Evolutionary conservation across 2,113 vertebrate genomes (phyloP).

Genomic region (Hemicordylus capensis): DNA sequence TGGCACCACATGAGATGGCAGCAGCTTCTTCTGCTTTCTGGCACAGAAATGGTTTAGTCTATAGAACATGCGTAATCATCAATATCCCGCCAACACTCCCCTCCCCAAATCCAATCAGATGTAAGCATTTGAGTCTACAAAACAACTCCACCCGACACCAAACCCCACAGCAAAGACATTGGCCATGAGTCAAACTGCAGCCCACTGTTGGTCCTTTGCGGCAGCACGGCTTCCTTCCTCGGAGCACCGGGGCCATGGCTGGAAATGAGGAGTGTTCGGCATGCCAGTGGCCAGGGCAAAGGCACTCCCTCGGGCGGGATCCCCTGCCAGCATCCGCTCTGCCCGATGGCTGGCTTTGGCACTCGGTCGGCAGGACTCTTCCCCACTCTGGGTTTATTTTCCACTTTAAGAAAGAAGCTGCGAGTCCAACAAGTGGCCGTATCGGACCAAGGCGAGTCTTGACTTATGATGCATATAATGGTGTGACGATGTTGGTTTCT

Average conservation of each 20-base stretch:
- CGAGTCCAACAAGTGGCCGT: conserved; percentile 67
- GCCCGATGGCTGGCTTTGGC: conserved; percentile 26
- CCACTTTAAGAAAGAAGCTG: conserved; percentile 63
- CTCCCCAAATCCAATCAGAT: conserved; percentile 7
- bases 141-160: conserved; percentile 10
- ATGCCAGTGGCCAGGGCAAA: conserved; percentile 34
- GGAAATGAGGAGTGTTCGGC: conserved; percentile 57
- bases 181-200: background rate
- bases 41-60: conserved; percentile 45
- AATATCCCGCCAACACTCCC: background rate
- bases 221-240: conserved; percentile 42
- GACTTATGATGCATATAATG: conserved; percentile 71
- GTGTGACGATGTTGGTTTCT: conserved; percentile 63
- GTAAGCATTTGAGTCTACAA: background rate
- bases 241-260: conserved; percentile 59
- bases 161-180: conserved; percentile 44
- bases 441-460: conserved; percentile 68
- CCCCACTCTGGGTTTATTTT: background rate
- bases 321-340: conserved; percentile 24
- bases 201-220: conserved; percentile 53
- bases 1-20: conserved; percentile 39
- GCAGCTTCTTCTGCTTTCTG: conserved; percentile 62
- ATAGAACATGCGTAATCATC: conserved; percentile 27
- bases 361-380: conserved; percentile 14
- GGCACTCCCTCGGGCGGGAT: conserved; percentile 38